Conservation (phyloP, 2,113 vertebrate genomes). For the Arenaria interpres region DNA sequence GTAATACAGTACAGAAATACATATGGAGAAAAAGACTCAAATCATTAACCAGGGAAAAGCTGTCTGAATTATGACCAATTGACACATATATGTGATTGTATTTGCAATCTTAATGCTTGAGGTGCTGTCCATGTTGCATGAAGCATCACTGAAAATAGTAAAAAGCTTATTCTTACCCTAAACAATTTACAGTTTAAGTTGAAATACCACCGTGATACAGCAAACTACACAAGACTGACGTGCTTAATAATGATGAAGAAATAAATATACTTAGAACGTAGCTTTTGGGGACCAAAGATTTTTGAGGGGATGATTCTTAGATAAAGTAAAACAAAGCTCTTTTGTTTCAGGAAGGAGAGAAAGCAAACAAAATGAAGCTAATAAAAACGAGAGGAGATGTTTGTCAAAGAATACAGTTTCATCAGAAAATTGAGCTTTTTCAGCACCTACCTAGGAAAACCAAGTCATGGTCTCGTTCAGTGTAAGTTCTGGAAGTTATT, state of each 20-base stretch:
- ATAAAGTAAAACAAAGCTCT: neutral
- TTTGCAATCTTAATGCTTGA: neutral
- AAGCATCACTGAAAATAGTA: neutral
- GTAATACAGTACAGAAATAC: neutral
- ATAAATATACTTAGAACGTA: neutral
- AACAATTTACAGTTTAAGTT: neutral
- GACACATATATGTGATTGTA: neutral
- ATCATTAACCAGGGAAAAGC: neutral
- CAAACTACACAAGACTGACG: neutral
- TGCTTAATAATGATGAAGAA: neutral
- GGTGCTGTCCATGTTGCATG: neutral
- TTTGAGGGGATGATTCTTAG: neutral
- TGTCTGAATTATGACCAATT: neutral
- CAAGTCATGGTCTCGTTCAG: neutral
- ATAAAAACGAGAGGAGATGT: neutral
- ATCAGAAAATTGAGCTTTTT: neutral
- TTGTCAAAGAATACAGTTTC: neutral
- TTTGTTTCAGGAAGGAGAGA: neutral
- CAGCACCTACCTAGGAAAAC: neutral
- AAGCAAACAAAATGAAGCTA: neutral
- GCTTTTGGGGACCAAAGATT: neutral
- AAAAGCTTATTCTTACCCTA: neutral
- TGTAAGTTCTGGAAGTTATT: neutral
- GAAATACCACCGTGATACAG: neutral
- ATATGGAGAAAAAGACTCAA: neutral